A percentile compares a stretch with the other conserved stretches of the same genome.
Conservation (phyloP, 1,140 invertebrate species). For the Drosophila ambigua region DNA sequence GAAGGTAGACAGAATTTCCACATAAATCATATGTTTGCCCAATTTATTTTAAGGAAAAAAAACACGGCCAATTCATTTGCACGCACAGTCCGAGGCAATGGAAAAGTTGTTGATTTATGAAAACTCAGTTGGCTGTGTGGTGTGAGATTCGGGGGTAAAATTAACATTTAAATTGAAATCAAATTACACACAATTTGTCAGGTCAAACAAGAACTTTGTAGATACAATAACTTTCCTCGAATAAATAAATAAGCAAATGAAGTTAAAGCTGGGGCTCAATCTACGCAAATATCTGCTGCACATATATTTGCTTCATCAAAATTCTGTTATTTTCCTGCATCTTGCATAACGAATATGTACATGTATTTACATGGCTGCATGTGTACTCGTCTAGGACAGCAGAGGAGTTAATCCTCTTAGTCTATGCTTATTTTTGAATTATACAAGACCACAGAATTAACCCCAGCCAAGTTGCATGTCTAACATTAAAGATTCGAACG, state of each 20-base stretch:
- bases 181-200: constrained; percentile 49
- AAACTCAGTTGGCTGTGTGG: constrained; percentile 25
- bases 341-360: not conserved
- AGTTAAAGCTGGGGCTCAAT: constrained; percentile 12
- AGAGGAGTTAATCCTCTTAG: constrained; percentile 30
- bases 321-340: not conserved
- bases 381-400: not conserved
- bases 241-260: constrained; percentile 13
- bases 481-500: constrained; percentile 24
- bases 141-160: constrained; percentile 12
- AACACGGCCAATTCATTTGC: constrained; percentile 19
- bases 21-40: constrained; percentile 30
- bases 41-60: no score
- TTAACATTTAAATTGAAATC: constrained; percentile 59
- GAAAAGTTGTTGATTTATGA: constrained; percentile 31
- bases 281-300: constrained; percentile 54
- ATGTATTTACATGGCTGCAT: not conserved
- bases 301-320: constrained; percentile 18
- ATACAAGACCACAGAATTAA: constrained; percentile 4
- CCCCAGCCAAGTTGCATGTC: constrained; percentile 7
- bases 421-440: constrained; percentile 15
- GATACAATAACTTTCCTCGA: constrained; percentile 4
- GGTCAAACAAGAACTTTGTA: constrained; percentile 14
- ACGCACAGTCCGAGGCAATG: not conserved
- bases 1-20: not conserved